Base-by-base conservation (phyloP, 2,888 invertebrate genomes). In the Phaedon cochleariae region DNA sequence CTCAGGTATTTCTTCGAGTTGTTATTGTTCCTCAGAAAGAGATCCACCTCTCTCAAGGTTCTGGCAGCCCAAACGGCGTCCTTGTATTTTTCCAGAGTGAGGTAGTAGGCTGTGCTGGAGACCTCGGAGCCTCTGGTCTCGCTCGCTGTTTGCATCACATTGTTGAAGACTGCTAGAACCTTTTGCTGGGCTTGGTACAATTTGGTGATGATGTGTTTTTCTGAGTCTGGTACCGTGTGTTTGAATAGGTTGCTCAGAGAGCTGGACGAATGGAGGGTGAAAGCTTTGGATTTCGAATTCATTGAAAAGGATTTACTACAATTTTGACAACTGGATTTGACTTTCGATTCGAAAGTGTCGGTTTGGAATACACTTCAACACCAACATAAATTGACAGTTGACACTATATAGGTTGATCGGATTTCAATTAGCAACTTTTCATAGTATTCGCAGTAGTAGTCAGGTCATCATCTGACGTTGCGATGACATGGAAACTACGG, bases 11-110 rank as follows among this genome's bases (percentile, higher is more conserved):
- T 65, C 18, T 49, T 67, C 48, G 45, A 54, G 34, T 64, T 65
- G n/a, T 29, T 65, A 10, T 31, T 45, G 9, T 29, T 21, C 18
- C 18, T 58, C 15, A 65, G 29, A 15, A 64, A 29, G 26, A 52
- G 54, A 15, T 69, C 65, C 5, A 70, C 68, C 53, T 71, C 69
- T 55, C 63, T 59, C 26, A 74, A 55, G 22, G 72, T 41, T 29
- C 68, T 45, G 18, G 70, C 62, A 0, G 74, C 74, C 67, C 64
- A 70, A 18, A 74, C 45, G 7, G 68, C 69, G 55, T 71, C 65
- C 48, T 69, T 62, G 55, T 71, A 74, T 51, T 74, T 68, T 21
- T 74, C 69, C 18, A 65, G 41, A 10, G 71, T 70, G 9, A 74
- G 64, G 46, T 62, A 62, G 17, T 64, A 64, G 12, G 67, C 41